Evolutionary conservation across 2,113 vertebrate species (phyloP).

Genomic region (Lampris megalopsis): DNA sequence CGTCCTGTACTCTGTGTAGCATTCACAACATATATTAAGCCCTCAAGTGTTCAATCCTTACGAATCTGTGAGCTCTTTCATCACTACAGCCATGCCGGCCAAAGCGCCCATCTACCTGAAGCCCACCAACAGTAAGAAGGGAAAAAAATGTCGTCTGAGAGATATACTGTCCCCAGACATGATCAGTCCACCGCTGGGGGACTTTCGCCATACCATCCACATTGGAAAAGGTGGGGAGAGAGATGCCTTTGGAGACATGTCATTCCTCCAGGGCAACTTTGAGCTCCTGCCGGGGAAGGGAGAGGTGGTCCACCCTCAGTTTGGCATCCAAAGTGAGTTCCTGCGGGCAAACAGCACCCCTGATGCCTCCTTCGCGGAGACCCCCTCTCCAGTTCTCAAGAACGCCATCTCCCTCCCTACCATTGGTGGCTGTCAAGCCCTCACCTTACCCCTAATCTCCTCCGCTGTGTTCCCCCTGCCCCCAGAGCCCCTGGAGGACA

Average conservation of each 20-base stretch:
- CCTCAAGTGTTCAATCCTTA: constrained; percentile 32
- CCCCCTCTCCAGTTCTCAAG: constrained; percentile 96
- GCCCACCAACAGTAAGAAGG: constrained; percentile 92
- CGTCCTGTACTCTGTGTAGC: constrained; percentile 20
- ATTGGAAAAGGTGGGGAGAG: constrained; percentile 95
- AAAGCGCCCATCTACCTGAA: constrained; percentile 99
- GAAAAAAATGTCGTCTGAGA: constrained; percentile 96
- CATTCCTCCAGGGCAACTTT: constrained; percentile 96
- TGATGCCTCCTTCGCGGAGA: constrained; percentile 90
- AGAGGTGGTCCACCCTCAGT: constrained; percentile 79
- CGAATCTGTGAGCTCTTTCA: constrained; percentile 38
- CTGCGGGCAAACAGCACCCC: constrained; percentile 94
- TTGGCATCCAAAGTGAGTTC: constrained; percentile 87
- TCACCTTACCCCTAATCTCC: constrained; percentile 90
- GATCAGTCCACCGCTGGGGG: constrained; percentile 97
- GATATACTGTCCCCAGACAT: constrained; percentile 97
- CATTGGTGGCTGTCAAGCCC: constrained; percentile 95
- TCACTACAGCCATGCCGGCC: constrained; percentile 89
- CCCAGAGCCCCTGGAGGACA: constrained; percentile 85
- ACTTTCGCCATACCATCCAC: constrained; percentile 98
- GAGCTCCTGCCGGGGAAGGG: constrained; percentile 93
- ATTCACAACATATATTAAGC: constrained; percentile 45
- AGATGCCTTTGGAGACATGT: constrained; percentile 97
- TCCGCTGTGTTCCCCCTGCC: constrained; percentile 87
- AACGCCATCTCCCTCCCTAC: constrained; percentile 98